Base-by-base conservation (phyloP, 2,113 vertebrate species). In the Tursiops truncatus region DNA sequence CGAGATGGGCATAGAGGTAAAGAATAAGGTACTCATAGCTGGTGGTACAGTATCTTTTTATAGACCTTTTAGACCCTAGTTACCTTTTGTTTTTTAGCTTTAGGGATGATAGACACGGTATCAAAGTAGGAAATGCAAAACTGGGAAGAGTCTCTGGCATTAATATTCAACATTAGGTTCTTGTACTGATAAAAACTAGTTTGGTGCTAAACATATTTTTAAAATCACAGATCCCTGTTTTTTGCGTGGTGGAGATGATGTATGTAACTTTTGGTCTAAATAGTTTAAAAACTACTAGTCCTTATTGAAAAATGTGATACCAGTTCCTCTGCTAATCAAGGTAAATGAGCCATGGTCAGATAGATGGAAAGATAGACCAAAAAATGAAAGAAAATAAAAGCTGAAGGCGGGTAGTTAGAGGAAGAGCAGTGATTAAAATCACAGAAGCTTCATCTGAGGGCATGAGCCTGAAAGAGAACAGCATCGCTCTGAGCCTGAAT, bases 271-370 rank as follows among this genome's bases (percentile, higher is more conserved):
- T 98, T 97, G 98, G 91, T 98, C 95, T 98, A 97, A 73, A 95
- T 89, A 95, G 95, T 93, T 98, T 97, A 95, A 98, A 97, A 98
- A 95, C 92, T 91, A 97, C 97, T 83, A 98, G 94, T 96, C 92
- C 74, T 97, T 97, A 96, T 76, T 97, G 89, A 98, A 98, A 97
- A 95, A 98, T 96, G 79, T 94, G 97, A 91, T 97, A 90, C 91
- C 96, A 97, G 20, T 97, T 91, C 95, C 95, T 98, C 86, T 97
- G 88, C 94, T 98, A 97, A 98, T 98, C 98, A 98, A 98, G 97
- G 98, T 98, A 98, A 98, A 98, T 98, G 98, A 98, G 96, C 97
- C 97, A 79, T 97, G 53, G 97, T 98, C 94, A 97, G 97, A 98
- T 94, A 89, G 93, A 97, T 97, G 92, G 97, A 98, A 98, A 98